Percentiles rank a stretch among this genome's conserved stretches.
Evolutionary conservation across 2,113 vertebrate genomes (phyloP).

Genomic region (Rhodinocichla rosea): DNA sequence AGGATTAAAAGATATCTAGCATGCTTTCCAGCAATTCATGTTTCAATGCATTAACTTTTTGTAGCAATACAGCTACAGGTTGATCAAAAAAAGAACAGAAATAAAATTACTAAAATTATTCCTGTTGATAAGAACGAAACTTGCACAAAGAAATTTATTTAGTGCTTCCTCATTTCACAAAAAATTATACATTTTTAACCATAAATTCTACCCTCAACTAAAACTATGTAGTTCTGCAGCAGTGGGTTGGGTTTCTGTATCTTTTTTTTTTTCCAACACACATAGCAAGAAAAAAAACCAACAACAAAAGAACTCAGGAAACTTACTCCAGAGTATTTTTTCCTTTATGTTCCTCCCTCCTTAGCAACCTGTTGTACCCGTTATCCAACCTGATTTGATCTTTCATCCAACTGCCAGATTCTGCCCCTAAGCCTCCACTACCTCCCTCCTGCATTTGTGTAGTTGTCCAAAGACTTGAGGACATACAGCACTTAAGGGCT

Average conservation of each 20-base stretch:
- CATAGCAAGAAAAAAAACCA: neutral
- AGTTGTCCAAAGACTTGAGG: neutral
- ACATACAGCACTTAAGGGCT: rapidly evolving
- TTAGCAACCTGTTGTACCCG: neutral
- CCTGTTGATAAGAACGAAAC: neutral
- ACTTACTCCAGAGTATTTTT: neutral
- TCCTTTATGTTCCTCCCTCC: neutral
- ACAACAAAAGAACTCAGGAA: neutral
- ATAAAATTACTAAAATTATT: neutral
- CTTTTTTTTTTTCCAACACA: neutral
- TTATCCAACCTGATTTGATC: neutral
- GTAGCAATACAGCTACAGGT: neutral
- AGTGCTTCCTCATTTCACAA: neutral
- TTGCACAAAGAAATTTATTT: neutral
- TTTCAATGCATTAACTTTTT: neutral
- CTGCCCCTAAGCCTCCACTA: neutral
- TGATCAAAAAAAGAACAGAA: neutral
- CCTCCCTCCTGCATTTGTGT: neutral
- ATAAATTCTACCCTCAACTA: neutral
- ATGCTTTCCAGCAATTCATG: neutral
- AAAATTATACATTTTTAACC: neutral
- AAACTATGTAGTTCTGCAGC: neutral
- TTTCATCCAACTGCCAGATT: neutral
- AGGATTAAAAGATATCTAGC: neutral
- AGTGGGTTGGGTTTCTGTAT: neutral